Conservation (phyloP, 2,888 invertebrate genomes). For the Cataglyphis altisquamis region DNA sequence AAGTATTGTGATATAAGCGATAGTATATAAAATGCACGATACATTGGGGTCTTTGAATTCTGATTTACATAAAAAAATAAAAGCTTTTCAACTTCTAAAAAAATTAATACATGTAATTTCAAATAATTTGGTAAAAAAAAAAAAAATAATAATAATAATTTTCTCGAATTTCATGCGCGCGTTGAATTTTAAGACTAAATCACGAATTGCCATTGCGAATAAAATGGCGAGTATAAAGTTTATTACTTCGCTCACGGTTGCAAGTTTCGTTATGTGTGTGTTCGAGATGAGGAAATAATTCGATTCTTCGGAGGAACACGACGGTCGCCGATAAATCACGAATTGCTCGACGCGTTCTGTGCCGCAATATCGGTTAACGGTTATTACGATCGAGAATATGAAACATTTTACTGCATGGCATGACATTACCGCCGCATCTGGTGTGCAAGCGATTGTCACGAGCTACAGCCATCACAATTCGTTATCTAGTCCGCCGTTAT, state of each 20-base stretch:
- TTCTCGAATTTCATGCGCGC: background rate
- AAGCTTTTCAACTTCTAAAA: background rate
- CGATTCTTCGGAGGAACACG: background rate
- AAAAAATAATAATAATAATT: background rate
- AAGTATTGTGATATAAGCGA: background rate
- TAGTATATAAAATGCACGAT: background rate
- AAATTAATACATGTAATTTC: background rate
- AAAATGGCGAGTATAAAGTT: background rate
- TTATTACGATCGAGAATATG: constrained; percentile 60
- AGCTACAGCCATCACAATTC: constrained; percentile 20
- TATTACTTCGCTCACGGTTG: background rate
- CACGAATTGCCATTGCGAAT: background rate
- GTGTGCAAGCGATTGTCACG: constrained; percentile 57
- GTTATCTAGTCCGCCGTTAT: constrained; percentile 48
- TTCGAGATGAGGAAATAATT: background rate
- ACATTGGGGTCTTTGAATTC: background rate
- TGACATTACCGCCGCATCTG: constrained; percentile 66
- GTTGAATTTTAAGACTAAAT: background rate
- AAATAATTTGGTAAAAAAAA: background rate
- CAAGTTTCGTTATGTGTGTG: background rate
- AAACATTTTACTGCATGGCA: constrained; percentile 68
- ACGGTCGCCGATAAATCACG: constrained; percentile 32
- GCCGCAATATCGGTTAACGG: constrained; percentile 41
- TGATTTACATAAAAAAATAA: background rate
- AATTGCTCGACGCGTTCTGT: constrained; percentile 19